A percentile compares a stretch with the other conserved stretches of the same genome.
Evolutionary conservation across 2,888 invertebrate species (phyloP).

Genomic region (Glaucopsyche alexis): DNA sequence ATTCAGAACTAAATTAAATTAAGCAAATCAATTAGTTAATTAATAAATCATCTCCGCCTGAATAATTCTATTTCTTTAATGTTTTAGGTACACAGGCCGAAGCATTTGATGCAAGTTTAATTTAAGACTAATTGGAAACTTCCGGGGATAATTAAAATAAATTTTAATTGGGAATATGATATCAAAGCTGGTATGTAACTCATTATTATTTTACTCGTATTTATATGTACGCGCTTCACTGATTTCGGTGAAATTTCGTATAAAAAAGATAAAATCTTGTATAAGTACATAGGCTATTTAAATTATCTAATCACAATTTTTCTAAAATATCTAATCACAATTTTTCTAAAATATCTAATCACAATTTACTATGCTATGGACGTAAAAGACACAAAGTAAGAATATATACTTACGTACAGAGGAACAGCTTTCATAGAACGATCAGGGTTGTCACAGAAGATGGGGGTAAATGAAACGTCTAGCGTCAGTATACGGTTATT

Average conservation of each 20-base stretch:
- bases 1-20: conserved; percentile 5
- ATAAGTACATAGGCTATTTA: too few relatives aligned
- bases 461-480: too few relatives aligned
- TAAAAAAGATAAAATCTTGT: not conserved
- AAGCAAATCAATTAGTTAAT: not conserved
- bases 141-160: not conserved
- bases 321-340: too few relatives aligned
- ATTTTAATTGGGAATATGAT: not conserved
- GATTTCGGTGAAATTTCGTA: not conserved
- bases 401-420: too few relatives aligned
- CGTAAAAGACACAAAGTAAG: too few relatives aligned
- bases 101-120: not conserved
- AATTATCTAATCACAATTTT: too few relatives aligned
- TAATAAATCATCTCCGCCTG: not conserved
- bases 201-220: not conserved
- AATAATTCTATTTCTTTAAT: not conserved
- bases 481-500: too few relatives aligned
- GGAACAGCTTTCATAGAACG: too few relatives aligned
- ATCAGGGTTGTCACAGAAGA: too few relatives aligned
- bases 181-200: conserved; percentile 2
- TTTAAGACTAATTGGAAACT: not conserved
- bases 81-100: not conserved
- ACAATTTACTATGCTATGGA: too few relatives aligned
- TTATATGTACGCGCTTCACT: not conserved
- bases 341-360: too few relatives aligned